These are phyloP conservation scores for Glomeris maerens DNA, from an alignment of 1,140 invertebrate genomes.

Conservation along the genomic window DNA sequence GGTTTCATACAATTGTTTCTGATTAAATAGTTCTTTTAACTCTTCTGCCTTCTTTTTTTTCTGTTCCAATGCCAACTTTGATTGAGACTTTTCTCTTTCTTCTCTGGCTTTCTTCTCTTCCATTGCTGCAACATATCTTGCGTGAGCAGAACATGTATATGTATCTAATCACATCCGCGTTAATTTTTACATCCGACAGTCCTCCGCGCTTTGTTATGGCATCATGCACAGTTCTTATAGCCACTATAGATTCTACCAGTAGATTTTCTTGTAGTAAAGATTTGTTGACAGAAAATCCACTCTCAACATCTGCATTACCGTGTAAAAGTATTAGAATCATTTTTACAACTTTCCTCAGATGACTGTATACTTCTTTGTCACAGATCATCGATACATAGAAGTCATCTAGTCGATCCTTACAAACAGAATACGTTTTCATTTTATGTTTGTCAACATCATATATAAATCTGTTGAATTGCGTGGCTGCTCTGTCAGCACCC, in stretches of 20 bases:
- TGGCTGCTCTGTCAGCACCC: not conserved
- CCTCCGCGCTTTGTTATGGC: not conserved
- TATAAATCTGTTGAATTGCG: not conserved
- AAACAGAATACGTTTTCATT: not conserved
- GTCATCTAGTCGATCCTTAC: slow-evolving; percentile 11
- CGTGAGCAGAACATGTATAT: not conserved
- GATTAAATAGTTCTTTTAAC: too few relatives aligned
- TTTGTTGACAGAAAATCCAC: slow-evolving; percentile 21
- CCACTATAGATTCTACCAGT: slow-evolving; percentile 15
- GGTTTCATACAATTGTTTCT: too few relatives aligned
- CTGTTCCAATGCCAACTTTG: too few relatives aligned
- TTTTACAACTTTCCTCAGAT: slow-evolving; percentile 14
- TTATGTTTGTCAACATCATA: not conserved
- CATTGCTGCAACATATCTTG: too few relatives aligned
- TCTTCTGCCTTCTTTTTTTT: too few relatives aligned
- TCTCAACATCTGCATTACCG: slow-evolving; percentile 20
- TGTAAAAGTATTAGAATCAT: slow-evolving; percentile 18
- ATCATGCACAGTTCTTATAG: slow-evolving; percentile 12
- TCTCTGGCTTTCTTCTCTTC: too few relatives aligned
- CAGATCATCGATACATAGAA: slow-evolving; percentile 10
- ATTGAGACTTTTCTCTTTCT: too few relatives aligned
- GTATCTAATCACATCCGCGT: slow-evolving; percentile 3
- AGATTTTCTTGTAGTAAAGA: slow-evolving; percentile 19
- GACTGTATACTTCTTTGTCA: slow-evolving; percentile 1
- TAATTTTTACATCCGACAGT: slow-evolving; percentile 1